Percentiles rank a stretch among this genome's conserved stretches.
phyloP scores from a whole-genome alignment of 2,888 invertebrate species.

The Xanthorhoe designata region DNA sequence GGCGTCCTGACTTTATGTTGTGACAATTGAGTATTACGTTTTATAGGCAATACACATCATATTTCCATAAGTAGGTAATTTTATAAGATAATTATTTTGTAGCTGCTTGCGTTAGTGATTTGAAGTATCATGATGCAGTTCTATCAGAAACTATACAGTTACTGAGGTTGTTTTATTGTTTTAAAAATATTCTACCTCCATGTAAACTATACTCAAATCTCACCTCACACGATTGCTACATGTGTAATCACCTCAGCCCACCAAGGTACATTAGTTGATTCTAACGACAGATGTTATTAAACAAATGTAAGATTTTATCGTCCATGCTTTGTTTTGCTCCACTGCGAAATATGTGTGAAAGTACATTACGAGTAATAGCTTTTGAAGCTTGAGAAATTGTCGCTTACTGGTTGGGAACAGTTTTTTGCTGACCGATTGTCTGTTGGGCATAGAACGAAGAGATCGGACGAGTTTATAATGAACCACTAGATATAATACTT shows the following conservation, averaged over 20 bases:
- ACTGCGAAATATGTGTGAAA: slow-evolving; percentile 65
- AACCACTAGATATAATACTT: background rate
- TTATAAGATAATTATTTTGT: too few relatives aligned
- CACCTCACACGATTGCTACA: slow-evolving; percentile 33
- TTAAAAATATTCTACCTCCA: slow-evolving; percentile 28
- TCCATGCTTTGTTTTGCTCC: slow-evolving; percentile 70
- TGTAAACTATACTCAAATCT: slow-evolving; percentile 45
- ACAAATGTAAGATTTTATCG: slow-evolving; percentile 81
- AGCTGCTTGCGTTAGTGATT: too few relatives aligned
- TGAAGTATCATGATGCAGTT: too few relatives aligned
- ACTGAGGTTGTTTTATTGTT: too few relatives aligned
- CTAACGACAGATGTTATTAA: slow-evolving; percentile 81
- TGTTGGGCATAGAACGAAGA: background rate
- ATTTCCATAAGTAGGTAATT: too few relatives aligned
- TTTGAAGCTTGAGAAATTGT: slow-evolving; percentile 48
- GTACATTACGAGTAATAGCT: slow-evolving; percentile 58
- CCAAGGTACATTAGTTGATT: slow-evolving; percentile 72
- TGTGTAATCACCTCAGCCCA: slow-evolving; percentile 56
- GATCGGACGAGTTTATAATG: background rate
- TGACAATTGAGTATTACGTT: too few relatives aligned
- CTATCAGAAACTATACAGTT: too few relatives aligned
- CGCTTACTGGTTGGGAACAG: slow-evolving; percentile 42
- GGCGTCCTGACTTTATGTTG: too few relatives aligned
- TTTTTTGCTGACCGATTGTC: slow-evolving; percentile 1
- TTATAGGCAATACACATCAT: too few relatives aligned